These are phyloP conservation scores for Epinephelus malabaricus DNA, from an alignment of 2,797 vertebrate species.

Conservation along the genomic window DNA sequence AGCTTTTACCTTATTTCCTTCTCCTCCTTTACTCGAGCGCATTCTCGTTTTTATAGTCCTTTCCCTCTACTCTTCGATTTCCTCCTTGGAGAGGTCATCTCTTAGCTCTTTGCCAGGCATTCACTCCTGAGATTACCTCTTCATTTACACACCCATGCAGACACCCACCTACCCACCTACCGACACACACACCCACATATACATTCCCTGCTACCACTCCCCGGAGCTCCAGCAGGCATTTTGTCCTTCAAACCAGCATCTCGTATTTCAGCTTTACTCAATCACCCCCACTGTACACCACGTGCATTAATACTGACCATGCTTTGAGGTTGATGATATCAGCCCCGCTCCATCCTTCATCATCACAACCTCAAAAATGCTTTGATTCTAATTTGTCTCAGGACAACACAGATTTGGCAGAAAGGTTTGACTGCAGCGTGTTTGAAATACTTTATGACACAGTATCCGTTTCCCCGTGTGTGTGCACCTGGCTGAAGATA, in stretches of 20 bases:
- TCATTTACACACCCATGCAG: conserved; percentile 68
- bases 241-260: conserved; percentile 71
- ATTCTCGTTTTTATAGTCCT: conserved; percentile 56
- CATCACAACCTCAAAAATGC: conserved; percentile 24
- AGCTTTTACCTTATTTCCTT: conserved; percentile 56
- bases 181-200: conserved; percentile 23
- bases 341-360: conserved; percentile 28
- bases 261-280: conserved; percentile 60
- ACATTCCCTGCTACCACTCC: conserved; percentile 20
- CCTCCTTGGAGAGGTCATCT: conserved; percentile 73
- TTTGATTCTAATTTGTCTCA: conserved; percentile 50
- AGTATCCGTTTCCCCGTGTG: conserved; percentile 60
- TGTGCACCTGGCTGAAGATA: conserved; percentile 72
- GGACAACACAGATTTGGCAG: conserved; percentile 37
- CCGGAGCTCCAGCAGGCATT: conserved; percentile 60
- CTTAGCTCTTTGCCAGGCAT: conserved; percentile 74
- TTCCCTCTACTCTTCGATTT: conserved; percentile 61
- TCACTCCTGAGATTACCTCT: conserved; percentile 79
- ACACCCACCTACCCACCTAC: conserved; percentile 35
- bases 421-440: conserved; percentile 50
- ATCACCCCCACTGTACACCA: conserved; percentile 35
- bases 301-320: conserved; percentile 49
- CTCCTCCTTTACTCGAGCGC: conserved; percentile 40
- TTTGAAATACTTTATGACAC: conserved; percentile 60
- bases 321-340: conserved; percentile 49